phyloP scores from a whole-genome alignment of 2,888 invertebrate genomes.

The Amphipyra tragopoginis region DNA sequence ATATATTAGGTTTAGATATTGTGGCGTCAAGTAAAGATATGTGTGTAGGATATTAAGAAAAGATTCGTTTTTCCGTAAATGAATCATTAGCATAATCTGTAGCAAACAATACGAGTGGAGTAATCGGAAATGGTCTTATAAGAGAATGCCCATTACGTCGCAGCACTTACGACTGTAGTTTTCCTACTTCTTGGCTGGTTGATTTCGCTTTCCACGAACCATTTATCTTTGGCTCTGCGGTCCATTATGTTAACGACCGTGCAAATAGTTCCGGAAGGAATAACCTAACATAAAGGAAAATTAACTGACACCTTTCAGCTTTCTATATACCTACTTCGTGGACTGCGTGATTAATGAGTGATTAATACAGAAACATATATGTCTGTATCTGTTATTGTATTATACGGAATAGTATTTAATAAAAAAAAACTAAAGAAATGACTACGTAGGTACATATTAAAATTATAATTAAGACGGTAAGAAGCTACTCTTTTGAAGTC shows the following conservation, averaged over 20 bases:
- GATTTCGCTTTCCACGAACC: constrained; percentile 75
- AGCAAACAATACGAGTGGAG: constrained; percentile 31
- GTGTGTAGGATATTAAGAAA: constrained; percentile 10
- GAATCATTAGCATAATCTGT: constrained; percentile 37
- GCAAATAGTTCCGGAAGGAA: constrained; percentile 80
- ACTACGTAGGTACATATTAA: too few species aligned
- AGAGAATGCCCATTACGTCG: constrained; percentile 63
- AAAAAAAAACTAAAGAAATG: too few species aligned
- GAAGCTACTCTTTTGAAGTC: too few species aligned
- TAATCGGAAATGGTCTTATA: constrained; percentile 57
- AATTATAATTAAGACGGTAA: too few species aligned
- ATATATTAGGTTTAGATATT: constrained; percentile 27
- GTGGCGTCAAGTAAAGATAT: constrained; percentile 24
- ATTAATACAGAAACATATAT: constrained; percentile 9
- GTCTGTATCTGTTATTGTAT: too few species aligned
- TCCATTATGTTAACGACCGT: constrained; percentile 83
- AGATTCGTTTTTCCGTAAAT: constrained; percentile 27
- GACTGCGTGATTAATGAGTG: constrained; percentile 26
- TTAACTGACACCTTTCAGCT: constrained; percentile 66
- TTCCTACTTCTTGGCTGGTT: constrained; percentile 73
- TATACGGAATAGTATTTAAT: too few species aligned
- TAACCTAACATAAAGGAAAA: constrained; percentile 68
- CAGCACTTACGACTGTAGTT: constrained; percentile 68
- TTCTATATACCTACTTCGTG: constrained; percentile 14
- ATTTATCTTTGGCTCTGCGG: constrained; percentile 80